These are phyloP conservation scores for Apomyelois bistriatella DNA, from an alignment of 2,888 invertebrate species.

Conservation along the genomic window DNA sequence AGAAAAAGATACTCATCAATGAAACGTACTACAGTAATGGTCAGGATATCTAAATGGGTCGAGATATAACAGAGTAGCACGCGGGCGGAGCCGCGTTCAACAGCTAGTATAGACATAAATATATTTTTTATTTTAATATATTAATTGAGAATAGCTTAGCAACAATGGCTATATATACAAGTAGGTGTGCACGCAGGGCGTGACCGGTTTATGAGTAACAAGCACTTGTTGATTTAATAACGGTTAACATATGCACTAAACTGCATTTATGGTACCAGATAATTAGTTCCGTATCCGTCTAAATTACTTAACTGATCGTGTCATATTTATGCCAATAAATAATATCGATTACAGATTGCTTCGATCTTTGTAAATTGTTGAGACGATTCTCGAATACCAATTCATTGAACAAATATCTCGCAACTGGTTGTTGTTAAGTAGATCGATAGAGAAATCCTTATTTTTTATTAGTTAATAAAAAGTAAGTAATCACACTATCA, in stretches of 20 bases:
- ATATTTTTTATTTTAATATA: too few species aligned
- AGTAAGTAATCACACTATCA: too few species aligned
- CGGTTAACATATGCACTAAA: constrained; percentile 28
- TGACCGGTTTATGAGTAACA: constrained; percentile 26
- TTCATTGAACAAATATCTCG: too few species aligned
- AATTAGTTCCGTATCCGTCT: constrained; percentile 42
- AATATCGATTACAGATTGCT: background rate
- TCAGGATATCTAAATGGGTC: too few species aligned
- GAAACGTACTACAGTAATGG: too few species aligned
- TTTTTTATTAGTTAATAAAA: too few species aligned
- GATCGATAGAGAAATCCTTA: too few species aligned
- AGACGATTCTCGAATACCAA: background rate
- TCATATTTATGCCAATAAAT: background rate
- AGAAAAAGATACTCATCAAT: too few species aligned
- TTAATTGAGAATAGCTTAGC: constrained; percentile 4
- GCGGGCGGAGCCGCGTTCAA: too few species aligned
- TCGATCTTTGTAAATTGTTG: background rate
- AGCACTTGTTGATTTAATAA: constrained; percentile 29
- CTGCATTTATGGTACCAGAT: background rate
- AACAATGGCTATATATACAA: background rate
- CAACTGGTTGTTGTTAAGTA: background rate
- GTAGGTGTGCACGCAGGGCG: constrained; percentile 26
- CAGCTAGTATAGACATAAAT: too few species aligned
- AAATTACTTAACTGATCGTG: constrained; percentile 14
- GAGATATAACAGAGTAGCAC: too few species aligned